phyloP scores from a whole-genome alignment of 64 coral and sea anemone genomes.

The Astreopora myriophthalma region DNA sequence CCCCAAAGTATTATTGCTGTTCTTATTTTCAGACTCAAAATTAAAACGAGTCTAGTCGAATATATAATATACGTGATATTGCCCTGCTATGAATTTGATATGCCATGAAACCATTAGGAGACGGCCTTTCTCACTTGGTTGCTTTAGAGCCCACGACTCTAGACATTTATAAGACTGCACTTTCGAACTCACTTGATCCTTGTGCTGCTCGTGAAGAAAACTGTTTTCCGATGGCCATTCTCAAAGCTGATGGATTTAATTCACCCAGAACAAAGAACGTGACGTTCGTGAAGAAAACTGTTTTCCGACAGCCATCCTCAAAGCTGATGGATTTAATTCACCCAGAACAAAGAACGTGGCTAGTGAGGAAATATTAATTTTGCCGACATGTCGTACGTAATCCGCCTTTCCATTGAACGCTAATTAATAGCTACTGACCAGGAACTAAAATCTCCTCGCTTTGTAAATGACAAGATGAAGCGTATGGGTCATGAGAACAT shows the following conservation, averaged over 20 bases:
- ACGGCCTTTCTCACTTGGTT: too few relatives aligned
- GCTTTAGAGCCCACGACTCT: too few relatives aligned
- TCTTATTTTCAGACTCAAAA: too few relatives aligned
- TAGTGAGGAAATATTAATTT: not conserved
- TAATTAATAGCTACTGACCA: too few relatives aligned
- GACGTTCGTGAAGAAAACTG: not conserved
- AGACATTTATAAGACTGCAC: too few relatives aligned
- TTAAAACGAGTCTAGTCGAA: too few relatives aligned
- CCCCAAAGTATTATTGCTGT: too few relatives aligned
- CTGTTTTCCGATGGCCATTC: not conserved
- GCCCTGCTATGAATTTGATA: too few relatives aligned
- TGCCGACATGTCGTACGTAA: not conserved
- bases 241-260: not conserved
- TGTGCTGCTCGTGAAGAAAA: not conserved
- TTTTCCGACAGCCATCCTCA: not conserved
- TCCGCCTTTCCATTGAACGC: too few relatives aligned
- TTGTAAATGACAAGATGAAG: not conserved
- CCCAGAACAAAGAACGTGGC: not conserved
- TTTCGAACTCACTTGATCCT: not conserved
- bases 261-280: not conserved
- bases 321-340: not conserved
- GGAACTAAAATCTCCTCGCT: not conserved
- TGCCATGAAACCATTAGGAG: too few relatives aligned
- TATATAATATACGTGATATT: too few relatives aligned
- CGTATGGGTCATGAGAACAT: not conserved